Base-by-base conservation (phyloP, 2,888 invertebrate species). In the Apodemia duryi region DNA sequence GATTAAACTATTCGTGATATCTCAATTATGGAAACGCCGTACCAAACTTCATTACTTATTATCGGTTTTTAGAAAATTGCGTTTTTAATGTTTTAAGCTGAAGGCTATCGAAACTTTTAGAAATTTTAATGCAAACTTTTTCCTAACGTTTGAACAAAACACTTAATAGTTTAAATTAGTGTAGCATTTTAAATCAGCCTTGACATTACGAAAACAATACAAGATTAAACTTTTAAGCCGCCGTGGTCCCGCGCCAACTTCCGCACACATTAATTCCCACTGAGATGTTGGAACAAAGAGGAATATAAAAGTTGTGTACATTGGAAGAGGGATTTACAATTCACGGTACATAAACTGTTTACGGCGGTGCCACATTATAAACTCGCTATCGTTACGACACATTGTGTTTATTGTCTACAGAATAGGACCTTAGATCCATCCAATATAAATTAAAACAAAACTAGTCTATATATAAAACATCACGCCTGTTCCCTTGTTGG, bases 221-320 rank as follows among this genome's bases (percentile, higher is more conserved):
- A 66, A 68, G 68, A 62, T 66, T 70, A 69, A 66, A 68, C 69
- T 70, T 70, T 73, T 71, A 70, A 69, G 80, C 83, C 80, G 80
- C 35, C 60, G 80, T 80, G 67, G 61, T 64, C 62, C 70, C 70
- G 73, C 73, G 75, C 74, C 75, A 77, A 78, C 75, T 71, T 74
- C 72, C 68, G 66, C 64, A 69, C 67, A 70, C 77, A 77, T 77
- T 77, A 75, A 77, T 78, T 74, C 72, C 70, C 69, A 67, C 72
- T 63, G 69, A 70, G 65, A 72, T 68, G 72, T 71, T 72, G 70
- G 71, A 71, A 70, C 70, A 75, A 74, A 72, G 67, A 71, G 63
- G 63, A 68, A 46, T 62, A 46, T 43, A 64, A 64, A 68, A 65
- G 65, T 68, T 64, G 62, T 66, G 69, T 66, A 62, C 63, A 66